Conservation (phyloP, 2,797 vertebrate genomes). For the Acipenser oxyrinchus region DNA sequence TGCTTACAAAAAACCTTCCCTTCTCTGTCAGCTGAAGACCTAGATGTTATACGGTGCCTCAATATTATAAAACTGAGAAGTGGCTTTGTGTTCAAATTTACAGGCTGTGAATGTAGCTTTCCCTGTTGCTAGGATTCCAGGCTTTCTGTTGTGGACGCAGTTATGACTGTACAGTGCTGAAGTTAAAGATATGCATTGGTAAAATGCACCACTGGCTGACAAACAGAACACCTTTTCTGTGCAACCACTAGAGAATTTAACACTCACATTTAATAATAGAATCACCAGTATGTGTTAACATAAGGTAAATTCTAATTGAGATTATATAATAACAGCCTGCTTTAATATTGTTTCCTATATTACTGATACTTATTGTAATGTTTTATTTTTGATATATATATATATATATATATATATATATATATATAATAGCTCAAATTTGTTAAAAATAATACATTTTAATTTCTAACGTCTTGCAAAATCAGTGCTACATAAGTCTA, state of each 20-base stretch:
- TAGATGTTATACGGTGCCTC: slow-evolving; percentile 22
- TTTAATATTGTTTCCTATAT: background rate
- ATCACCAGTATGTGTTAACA: background rate
- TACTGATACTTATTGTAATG: too few relatives aligned
- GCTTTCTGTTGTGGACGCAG: slow-evolving; percentile 49
- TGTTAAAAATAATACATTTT: too few relatives aligned
- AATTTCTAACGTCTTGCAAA: too few relatives aligned
- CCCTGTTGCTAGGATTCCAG: slow-evolving; percentile 31
- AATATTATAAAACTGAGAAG: slow-evolving; percentile 37
- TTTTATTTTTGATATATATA: too few relatives aligned
- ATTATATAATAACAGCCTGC: slow-evolving; percentile 6
- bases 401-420: too few relatives aligned
- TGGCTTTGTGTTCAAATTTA: slow-evolving; percentile 40
- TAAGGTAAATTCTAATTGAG: slow-evolving; percentile 9
- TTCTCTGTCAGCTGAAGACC: slow-evolving; percentile 23
- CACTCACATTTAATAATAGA: slow-evolving; percentile 12
- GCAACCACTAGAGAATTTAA: slow-evolving; percentile 7
- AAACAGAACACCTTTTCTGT: slow-evolving; percentile 25
- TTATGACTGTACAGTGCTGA: slow-evolving; percentile 24
- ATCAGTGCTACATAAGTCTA: too few relatives aligned
- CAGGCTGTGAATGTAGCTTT: slow-evolving; percentile 46
- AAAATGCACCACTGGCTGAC: slow-evolving; percentile 47
- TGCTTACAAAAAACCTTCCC: slow-evolving; percentile 19
- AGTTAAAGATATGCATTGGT: slow-evolving; percentile 26
- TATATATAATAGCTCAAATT: too few relatives aligned